These are phyloP conservation scores for Nephrotoma flavescens DNA, from an alignment of 2,888 invertebrate genomes.

Conservation along the genomic window DNA sequence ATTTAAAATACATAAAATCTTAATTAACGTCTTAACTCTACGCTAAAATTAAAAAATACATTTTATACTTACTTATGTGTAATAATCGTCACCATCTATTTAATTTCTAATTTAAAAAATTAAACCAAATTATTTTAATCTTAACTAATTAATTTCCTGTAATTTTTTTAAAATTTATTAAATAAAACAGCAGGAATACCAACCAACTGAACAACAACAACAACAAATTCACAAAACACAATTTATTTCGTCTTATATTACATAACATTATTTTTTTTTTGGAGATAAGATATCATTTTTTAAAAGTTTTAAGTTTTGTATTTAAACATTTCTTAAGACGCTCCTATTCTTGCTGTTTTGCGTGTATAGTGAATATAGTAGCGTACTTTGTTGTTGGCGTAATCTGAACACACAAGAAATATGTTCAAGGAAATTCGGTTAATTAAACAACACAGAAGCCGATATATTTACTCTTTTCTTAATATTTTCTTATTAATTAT, in stretches of 20 bases:
- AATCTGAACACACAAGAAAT: neutral
- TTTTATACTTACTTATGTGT: neutral
- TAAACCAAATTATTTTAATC: neutral
- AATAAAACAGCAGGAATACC: neutral
- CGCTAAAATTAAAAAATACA: neutral
- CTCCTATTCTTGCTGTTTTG: neutral
- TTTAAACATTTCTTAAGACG: neutral
- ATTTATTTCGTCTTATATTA: neutral
- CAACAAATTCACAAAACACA: neutral
- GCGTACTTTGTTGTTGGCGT: neutral
- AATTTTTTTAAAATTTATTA: neutral
- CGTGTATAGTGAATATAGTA: neutral
- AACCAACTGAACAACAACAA: neutral
- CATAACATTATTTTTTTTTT: neutral
- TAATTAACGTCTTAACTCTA: neutral
- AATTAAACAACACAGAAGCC: conserved; percentile 3
- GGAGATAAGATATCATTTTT: neutral
- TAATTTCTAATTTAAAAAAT: neutral
- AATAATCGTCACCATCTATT: neutral
- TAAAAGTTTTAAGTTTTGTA: neutral
- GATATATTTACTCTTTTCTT: neutral
- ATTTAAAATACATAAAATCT: neutral
- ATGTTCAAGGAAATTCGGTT: conserved; percentile 1
- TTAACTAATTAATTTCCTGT: neutral
- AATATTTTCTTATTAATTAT: neutral